phyloP scores from a whole-genome alignment of 1,140 invertebrate genomes.

The Saccostrea glomerata region DNA sequence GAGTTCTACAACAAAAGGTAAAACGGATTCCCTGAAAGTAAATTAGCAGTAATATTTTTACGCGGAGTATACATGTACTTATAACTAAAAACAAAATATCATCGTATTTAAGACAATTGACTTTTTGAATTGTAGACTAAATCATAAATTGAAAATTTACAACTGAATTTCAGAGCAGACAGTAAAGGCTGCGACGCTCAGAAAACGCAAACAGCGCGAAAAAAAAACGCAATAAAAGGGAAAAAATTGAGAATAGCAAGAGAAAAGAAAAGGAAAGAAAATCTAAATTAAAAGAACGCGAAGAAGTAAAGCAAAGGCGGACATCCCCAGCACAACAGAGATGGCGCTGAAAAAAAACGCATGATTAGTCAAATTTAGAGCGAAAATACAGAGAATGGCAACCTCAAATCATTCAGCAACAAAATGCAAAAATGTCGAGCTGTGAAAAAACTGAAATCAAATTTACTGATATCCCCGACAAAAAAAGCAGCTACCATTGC shows the following conservation, averaged over 20 bases:
- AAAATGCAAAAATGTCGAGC: conserved; percentile 11
- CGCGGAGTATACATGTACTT: too few species aligned
- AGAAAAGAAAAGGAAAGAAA: conserved; percentile 22
- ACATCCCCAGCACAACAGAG: not conserved
- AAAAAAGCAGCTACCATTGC: not conserved
- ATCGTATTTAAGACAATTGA: not conserved
- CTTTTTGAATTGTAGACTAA: not conserved
- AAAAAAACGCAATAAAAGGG: not conserved
- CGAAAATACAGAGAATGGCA: not conserved
- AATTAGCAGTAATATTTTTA: not conserved
- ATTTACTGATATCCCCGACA: conserved; percentile 4
- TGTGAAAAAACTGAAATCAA: conserved; percentile 20
- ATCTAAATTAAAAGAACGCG: too few species aligned
- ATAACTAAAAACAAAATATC: not conserved
- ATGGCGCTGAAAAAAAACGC: not conserved
- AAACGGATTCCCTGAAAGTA: not conserved
- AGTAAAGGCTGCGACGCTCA: not conserved
- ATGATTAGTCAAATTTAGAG: not conserved
- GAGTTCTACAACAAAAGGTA: not conserved
- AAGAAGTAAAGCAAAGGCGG: not conserved
- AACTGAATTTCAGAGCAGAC: not conserved
- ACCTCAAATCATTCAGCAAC: not conserved
- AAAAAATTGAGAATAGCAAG: not conserved
- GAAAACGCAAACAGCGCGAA: conserved; percentile 1
- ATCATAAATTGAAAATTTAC: not conserved